These are phyloP conservation scores for Neolamprologus tretocephalus DNA, from an alignment of 2,113 vertebrate genomes.

Conservation along the genomic window DNA sequence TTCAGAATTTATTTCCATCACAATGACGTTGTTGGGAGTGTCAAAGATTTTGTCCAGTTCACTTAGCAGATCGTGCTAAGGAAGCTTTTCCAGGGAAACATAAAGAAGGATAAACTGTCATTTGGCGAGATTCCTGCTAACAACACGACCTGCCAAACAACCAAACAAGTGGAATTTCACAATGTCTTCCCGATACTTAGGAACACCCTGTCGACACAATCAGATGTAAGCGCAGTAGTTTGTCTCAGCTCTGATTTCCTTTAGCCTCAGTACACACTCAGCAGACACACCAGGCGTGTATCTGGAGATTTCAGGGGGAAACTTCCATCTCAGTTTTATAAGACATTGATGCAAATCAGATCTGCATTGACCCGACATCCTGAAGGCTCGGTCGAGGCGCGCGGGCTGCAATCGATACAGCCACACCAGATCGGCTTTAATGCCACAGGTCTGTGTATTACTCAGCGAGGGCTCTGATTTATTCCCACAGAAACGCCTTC, in stretches of 20 bases:
- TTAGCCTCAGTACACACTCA: constrained; percentile 6
- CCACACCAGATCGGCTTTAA: constrained; percentile 28
- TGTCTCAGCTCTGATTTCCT: not conserved
- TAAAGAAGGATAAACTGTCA: not conserved
- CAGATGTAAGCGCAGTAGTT: not conserved
- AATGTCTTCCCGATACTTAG: not conserved
- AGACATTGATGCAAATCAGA: constrained; percentile 56
- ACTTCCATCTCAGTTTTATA: constrained; percentile 26
- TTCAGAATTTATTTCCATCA: not conserved
- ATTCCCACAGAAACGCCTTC: constrained; percentile 20
- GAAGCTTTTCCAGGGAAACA: not conserved
- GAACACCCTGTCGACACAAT: not conserved
- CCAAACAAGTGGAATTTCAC: not conserved
- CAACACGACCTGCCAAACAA: not conserved
- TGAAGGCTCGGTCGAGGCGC: constrained; percentile 21
- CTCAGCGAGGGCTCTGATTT: constrained; percentile 21
- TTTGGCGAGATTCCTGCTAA: not conserved
- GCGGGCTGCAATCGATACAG: constrained; percentile 43
- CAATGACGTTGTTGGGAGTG: not conserved
- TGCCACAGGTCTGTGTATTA: constrained; percentile 22
- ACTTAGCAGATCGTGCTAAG: not conserved
- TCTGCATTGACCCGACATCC: constrained; percentile 47
- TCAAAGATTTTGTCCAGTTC: not conserved
- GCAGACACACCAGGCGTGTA: not conserved
- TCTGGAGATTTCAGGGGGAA: not conserved